Percentiles rank a stretch among this genome's conserved stretches.
Evolutionary conservation across 1,140 invertebrate species (phyloP).

Genomic region (Sarcophaga peregrina): DNA sequence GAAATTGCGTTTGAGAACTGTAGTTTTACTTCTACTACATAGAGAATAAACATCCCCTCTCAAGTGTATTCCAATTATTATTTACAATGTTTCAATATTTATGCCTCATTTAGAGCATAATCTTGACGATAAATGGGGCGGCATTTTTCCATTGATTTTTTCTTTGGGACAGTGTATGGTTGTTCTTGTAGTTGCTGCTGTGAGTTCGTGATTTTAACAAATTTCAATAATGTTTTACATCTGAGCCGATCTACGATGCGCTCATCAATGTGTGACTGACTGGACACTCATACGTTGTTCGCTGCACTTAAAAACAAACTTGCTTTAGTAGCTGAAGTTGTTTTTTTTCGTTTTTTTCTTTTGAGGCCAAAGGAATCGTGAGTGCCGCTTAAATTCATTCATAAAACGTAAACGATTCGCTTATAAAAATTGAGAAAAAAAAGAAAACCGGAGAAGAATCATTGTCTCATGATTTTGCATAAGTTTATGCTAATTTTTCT

Average conservation of each 20-base stretch:
- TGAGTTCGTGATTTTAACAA: conserved; percentile 36
- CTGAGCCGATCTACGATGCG: background rate
- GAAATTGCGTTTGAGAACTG: too few species aligned
- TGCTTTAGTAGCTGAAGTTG: too few species aligned
- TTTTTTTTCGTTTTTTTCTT: background rate
- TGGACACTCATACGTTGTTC: conserved; percentile 29
- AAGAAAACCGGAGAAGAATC: background rate
- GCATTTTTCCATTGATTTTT: background rate
- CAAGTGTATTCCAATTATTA: too few species aligned
- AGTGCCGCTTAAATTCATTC: conserved; percentile 39
- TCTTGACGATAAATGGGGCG: background rate
- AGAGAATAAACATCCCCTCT: too few species aligned
- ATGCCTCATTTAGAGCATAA: too few species aligned
- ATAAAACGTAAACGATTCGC: conserved; percentile 24
- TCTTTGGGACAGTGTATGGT: background rate
- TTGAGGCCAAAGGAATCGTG: conserved; percentile 16
- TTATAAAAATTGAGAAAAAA: background rate
- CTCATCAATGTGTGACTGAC: conserved; percentile 34
- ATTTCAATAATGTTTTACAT: conserved; percentile 38
- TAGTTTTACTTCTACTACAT: too few species aligned
- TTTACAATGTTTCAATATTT: too few species aligned
- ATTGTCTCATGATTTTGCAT: conserved; percentile 62
- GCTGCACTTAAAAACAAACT: background rate
- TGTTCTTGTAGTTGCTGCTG: background rate
- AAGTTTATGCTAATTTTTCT: conserved; percentile 63